Percentiles rank a stretch among this genome's conserved stretches.
These are phyloP conservation scores for Liolophura sinensis DNA, from an alignment of 1,140 invertebrate species.

Conservation along the genomic window DNA sequence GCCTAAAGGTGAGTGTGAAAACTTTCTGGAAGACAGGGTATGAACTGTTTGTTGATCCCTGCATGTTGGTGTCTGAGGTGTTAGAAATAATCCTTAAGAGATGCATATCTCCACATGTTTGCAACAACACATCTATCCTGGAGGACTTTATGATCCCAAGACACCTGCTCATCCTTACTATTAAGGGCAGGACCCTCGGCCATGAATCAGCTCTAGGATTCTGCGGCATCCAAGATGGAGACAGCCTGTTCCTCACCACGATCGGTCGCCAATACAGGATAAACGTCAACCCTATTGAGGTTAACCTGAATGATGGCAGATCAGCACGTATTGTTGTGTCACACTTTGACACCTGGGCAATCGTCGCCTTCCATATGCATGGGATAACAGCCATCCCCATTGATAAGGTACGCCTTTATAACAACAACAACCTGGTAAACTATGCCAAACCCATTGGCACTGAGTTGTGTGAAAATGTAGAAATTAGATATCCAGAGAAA, in stretches of 20 bases:
- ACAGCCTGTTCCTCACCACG: conserved; percentile 34
- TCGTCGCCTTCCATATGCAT: conserved; percentile 46
- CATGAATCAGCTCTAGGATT: conserved; percentile 23
- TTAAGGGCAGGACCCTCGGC: too few relatives aligned
- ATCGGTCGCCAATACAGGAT: conserved; percentile 35
- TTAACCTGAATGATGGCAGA: conserved; percentile 32
- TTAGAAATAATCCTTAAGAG: background rate
- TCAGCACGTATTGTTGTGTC: conserved; percentile 32
- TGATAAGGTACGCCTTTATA: conserved; percentile 41
- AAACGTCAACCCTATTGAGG: conserved; percentile 30
- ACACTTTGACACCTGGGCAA: conserved; percentile 46
- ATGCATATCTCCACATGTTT: background rate
- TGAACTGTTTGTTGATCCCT: conserved; percentile 39
- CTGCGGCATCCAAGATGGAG: conserved; percentile 28
- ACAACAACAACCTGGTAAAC: conserved; percentile 24
- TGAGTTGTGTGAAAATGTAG: too few relatives aligned
- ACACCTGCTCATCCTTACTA: too few relatives aligned
- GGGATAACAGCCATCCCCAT: conserved; percentile 43
- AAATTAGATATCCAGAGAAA: too few relatives aligned
- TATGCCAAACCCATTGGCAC: conserved; percentile 35
- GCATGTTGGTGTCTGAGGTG: background rate
- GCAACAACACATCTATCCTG: background rate
- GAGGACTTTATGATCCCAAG: too few relatives aligned
- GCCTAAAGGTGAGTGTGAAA: conserved; percentile 36
- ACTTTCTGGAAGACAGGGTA: conserved; percentile 50